A percentile compares a stretch with the other conserved stretches of the same genome.
These are phyloP conservation scores for Vollenhovia emeryi DNA, from an alignment of 1,140 invertebrate genomes.

Conservation along the genomic window DNA sequence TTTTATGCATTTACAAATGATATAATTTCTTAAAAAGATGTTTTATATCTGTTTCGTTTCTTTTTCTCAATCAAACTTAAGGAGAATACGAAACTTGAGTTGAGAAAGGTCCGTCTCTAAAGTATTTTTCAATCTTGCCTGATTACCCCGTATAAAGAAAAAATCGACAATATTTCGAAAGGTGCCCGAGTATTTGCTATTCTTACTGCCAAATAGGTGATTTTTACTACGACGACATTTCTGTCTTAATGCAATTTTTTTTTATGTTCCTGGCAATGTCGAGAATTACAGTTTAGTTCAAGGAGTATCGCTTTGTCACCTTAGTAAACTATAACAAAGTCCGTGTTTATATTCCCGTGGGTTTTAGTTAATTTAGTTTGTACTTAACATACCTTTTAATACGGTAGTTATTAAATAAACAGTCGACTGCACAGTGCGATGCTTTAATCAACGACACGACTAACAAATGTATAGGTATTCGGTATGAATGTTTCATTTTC, in stretches of 20 bases:
- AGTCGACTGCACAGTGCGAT: constrained; percentile 10
- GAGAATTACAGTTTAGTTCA: neutral
- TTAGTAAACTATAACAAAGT: neutral
- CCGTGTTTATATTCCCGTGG: neutral
- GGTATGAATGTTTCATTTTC: neutral
- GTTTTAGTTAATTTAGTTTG: constrained; percentile 15
- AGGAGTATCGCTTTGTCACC: neutral
- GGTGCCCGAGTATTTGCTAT: neutral
- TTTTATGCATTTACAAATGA: neutral
- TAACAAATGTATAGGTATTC: neutral
- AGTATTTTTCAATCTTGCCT: neutral
- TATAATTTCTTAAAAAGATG: neutral
- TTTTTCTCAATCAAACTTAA: neutral
- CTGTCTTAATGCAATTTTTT: neutral
- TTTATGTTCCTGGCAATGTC: constrained; percentile 7
- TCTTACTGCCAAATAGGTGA: constrained; percentile 21
- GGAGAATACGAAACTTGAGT: neutral
- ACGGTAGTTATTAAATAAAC: neutral
- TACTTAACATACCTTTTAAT: constrained; percentile 23
- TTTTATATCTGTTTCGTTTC: neutral
- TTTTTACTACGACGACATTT: neutral
- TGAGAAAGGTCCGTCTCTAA: neutral
- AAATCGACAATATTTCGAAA: neutral
- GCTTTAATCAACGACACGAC: neutral
- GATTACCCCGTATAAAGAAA: neutral